A percentile compares a stretch with the other conserved stretches of the same genome.
phyloP scores from a whole-genome alignment of 2,113 vertebrate species.

The Notothenia coriiceps region DNA sequence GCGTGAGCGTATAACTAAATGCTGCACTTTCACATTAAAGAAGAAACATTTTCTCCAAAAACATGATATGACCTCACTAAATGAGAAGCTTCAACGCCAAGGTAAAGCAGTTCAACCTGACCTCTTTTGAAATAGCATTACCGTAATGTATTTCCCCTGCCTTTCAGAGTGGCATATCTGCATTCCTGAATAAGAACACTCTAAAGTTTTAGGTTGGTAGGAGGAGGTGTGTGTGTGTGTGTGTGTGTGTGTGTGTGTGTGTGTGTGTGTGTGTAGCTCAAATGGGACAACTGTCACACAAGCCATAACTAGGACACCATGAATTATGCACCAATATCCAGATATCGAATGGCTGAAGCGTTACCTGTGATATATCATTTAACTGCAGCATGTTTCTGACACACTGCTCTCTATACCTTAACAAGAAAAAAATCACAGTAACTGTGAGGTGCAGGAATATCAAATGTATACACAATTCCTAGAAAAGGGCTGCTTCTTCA shows the following conservation, averaged over 20 bases:
- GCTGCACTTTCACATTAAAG: neutral
- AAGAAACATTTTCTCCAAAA: neutral
- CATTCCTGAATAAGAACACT: neutral
- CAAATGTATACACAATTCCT: neutral
- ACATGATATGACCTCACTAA: neutral
- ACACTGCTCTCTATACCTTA: neutral
- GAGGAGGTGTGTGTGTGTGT: neutral
- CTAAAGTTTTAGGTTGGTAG: neutral
- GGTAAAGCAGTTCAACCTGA: conserved; percentile 4
- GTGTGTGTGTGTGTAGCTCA: neutral
- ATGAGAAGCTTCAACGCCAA: neutral
- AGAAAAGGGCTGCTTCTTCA: neutral
- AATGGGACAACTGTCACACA: conserved; percentile 35
- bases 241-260: neutral
- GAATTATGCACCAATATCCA: conserved; percentile 64
- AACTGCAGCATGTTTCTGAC: conserved; percentile 19
- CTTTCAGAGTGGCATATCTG: neutral
- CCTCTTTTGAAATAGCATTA: neutral
- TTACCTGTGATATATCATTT: conserved; percentile 33
- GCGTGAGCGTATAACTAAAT: neutral
- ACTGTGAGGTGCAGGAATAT: neutral
- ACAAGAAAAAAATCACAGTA: neutral
- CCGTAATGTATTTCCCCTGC: neutral
- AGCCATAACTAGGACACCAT: conserved; percentile 47
- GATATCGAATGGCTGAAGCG: conserved; percentile 14